Evolutionary conservation across 2,113 vertebrate species (phyloP).

Genomic region (Zeus faber): DNA sequence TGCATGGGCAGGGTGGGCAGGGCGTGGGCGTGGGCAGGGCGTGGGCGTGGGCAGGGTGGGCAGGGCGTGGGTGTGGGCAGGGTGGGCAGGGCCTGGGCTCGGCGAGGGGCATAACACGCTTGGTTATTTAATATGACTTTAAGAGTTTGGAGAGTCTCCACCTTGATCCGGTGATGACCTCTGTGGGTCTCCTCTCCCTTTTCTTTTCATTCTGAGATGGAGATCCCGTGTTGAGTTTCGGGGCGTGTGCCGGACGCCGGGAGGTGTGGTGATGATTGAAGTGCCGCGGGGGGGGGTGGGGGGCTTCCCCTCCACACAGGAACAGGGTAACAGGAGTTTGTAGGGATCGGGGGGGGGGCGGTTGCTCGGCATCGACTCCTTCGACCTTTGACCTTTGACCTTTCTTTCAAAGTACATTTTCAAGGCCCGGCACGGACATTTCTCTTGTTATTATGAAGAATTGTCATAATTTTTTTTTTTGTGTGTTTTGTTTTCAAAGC

Average conservation of each 20-base stretch:
- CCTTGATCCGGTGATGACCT: constrained; percentile 43
- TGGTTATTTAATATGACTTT: constrained; percentile 60
- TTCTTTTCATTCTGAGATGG: constrained; percentile 29
- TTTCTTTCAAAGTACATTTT: no score
- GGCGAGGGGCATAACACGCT: constrained; percentile 54
- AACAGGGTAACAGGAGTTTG: constrained; percentile 56
- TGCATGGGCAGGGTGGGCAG: not conserved
- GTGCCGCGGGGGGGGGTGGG: constrained; percentile 57
- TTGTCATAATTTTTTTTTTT: no score
- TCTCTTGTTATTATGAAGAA: no score
- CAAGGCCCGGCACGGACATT: no score
- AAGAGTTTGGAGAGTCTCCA: constrained; percentile 34
- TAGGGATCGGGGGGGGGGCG: not conserved
- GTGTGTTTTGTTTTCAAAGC: no score
- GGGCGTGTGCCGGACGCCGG: constrained; percentile 42
- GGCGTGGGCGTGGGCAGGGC: not conserved
- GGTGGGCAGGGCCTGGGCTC: constrained; percentile 45
- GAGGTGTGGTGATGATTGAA: constrained; percentile 51
- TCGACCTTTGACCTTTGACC: no score
- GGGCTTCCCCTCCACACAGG: constrained; percentile 43
- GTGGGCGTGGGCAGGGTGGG: not conserved
- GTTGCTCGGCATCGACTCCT: no score
- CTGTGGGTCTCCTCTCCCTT: constrained; percentile 35
- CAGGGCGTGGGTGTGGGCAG: not conserved
- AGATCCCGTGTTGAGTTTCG: constrained; percentile 52